These are phyloP conservation scores for Drosophila rellima DNA, from an alignment of 2,888 invertebrate genomes.

Conservation along the genomic window DNA sequence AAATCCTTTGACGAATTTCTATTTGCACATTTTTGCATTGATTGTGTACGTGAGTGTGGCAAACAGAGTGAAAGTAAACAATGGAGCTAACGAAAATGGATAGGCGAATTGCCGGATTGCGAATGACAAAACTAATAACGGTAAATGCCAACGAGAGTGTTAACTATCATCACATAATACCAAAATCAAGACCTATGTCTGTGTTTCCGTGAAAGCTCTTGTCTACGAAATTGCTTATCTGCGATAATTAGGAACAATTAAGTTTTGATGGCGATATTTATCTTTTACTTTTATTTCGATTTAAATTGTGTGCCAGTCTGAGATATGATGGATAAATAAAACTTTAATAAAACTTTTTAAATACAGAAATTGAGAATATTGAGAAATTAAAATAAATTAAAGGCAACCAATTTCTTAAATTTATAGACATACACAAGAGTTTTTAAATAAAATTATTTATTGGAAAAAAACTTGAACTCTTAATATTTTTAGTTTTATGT, in stretches of 20 bases:
- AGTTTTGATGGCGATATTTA: not conserved
- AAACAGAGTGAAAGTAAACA: slow-evolving; percentile 74
- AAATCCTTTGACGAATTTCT: slow-evolving; percentile 63
- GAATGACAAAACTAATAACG: slow-evolving; percentile 76
- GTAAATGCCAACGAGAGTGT: slow-evolving; percentile 63
- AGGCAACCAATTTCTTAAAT: too few relatives aligned
- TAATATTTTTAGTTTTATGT: not conserved
- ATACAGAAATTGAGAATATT: not conserved
- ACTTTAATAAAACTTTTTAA: too few relatives aligned
- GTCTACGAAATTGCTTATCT: not conserved
- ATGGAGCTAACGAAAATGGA: slow-evolving; percentile 76
- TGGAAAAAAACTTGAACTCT: not conserved
- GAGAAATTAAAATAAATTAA: not conserved
- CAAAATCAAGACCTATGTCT: slow-evolving; percentile 2
- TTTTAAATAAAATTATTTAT: not conserved
- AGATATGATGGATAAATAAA: too few relatives aligned
- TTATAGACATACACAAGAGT: too few relatives aligned
- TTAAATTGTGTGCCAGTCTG: not conserved
- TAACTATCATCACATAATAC: slow-evolving; percentile 38
- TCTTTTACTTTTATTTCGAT: not conserved
- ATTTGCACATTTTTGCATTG: slow-evolving; percentile 46
- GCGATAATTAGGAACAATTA: not conserved
- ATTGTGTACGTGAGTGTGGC: slow-evolving; percentile 29
- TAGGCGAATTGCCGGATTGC: slow-evolving; percentile 64
- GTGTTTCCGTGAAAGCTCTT: not conserved